Base-by-base conservation (phyloP, 2,797 vertebrate species). In the Linurgus olivaceus region DNA sequence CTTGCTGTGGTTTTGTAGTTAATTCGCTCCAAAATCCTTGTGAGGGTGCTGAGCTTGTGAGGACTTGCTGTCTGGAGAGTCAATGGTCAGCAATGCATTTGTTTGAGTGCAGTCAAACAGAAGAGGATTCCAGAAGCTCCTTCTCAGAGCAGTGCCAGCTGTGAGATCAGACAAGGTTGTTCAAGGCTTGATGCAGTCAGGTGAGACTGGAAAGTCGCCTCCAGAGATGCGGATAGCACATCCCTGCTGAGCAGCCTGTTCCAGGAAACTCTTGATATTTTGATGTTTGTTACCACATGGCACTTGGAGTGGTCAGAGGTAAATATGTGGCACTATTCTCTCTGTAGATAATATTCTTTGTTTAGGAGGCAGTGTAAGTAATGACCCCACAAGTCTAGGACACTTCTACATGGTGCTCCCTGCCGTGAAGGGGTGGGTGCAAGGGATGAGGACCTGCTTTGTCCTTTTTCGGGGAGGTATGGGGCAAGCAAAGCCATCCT, bases 251-350 rank as follows among this genome's bases (percentile, higher is more conserved):
- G 50, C 65, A 91, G 16, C 44, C 33, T 37, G 11, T 73, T 88
- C 18, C 26, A 52, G 55, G 55, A 73, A 61, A 10, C 14, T 35
- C n/a, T 33, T 33, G 68, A 33, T 35, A 45, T 50, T 85, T 85
- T 80, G 52, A 25, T 50, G 17, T 68, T 80, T 21, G 2, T 82
- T 73, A 77, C 17, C 10, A 13, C 1, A 3, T 17, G 12, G 51
- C 9, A 9, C 57, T 57, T 37, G 11, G 40, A 55, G 6, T 8
- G 10, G 59, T 83, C 47, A 47, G 72, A 57, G n/a, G 25, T 77
- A 35, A 86, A 38, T 48, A 13, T 0, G 2, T 65, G 42, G n/a
- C 2, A 4, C 55, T 3, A 5, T 48, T 63, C 67, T 40, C 33
- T 40, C 45, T 29, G 10, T 29, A 26, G 37, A 51, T 52, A 17